Evolutionary conservation across 1,140 invertebrate species (phyloP), one percentile per base, ranked within the genome.

Genomic region (Ceratina australensis): DNA sequence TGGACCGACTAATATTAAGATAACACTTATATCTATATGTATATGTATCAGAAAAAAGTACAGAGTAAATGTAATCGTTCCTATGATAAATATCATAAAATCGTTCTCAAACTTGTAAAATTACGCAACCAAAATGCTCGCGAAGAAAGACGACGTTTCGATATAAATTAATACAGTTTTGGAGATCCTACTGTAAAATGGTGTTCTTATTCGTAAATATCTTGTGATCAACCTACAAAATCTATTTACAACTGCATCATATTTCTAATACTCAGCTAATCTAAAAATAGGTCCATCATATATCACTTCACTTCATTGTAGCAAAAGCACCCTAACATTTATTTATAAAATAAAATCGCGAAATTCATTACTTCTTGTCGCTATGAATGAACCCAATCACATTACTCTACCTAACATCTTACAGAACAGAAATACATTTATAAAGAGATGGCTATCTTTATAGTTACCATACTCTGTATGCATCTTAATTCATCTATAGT

Each of bases 241-340:
- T 56, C 74, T 84, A 84, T 84, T 78, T 84, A 84, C 78, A 83
- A 57, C 64, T 78, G 75, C 22, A 74, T 84, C 59, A 78, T 33
- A 71, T 16, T 67, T 72, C 49, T 81, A 84, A 71, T 60, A 68
- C 56, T 49, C 47, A 71, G 61, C 73, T 84, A 84, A 47, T 75
- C 77, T 82, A 72, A 80, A 83, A 66, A 84, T 84, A 84, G 78
- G 69, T 77, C 73, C 68, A 59, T 67, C 56, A 67, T 67, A 59
- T 80, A 83, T 84, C 78, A 73, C 65, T 80, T 84, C 8, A 68
- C 65, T 77, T 84, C 26, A 47, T 69, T 75, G 71, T 68, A 73
- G 76, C 77, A 80, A 67, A 84, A 82, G 82, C 82, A 75, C 72
- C 69, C 80, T 72, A 76, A 81, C 22, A 28, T 79, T 82, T 24